phyloP scores from a whole-genome alignment of 2,888 invertebrate species.

The Barypeithes pellucidus region DNA sequence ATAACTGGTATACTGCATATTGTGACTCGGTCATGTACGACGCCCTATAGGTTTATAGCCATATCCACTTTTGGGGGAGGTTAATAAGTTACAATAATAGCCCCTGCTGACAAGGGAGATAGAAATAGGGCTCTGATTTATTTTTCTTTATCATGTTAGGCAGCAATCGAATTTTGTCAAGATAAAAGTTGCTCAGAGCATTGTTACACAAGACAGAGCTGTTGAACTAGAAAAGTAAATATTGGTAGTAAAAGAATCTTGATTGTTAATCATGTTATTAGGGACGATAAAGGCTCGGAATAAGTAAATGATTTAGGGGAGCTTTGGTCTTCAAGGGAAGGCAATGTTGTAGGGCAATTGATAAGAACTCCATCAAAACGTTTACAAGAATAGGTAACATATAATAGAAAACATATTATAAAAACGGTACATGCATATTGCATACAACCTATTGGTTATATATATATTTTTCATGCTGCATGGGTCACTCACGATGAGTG shows the following conservation, averaged over 20 bases:
- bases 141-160: constrained; percentile 55
- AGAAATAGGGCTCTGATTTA: constrained; percentile 53
- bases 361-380: background rate
- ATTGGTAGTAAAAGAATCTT: constrained; percentile 38
- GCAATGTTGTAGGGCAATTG: background rate
- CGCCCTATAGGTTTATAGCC: constrained; percentile 53
- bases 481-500: too few species aligned
- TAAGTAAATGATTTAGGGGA: constrained; percentile 3
- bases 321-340: background rate
- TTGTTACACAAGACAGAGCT: constrained; percentile 30
- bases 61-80: constrained; percentile 53
- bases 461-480: too few species aligned
- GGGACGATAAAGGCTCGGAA: constrained; percentile 2
- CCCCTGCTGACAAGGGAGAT: constrained; percentile 48
- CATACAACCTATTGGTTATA: too few species aligned
- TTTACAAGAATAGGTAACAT: too few species aligned
- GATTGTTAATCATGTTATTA: constrained; percentile 45
- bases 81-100: constrained; percentile 55
- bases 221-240: constrained; percentile 52
- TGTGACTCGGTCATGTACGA: constrained; percentile 52
- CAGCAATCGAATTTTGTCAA: constrained; percentile 52
- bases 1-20: constrained; percentile 51
- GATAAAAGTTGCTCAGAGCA: constrained; percentile 48
- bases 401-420: too few species aligned
- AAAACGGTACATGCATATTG: too few species aligned